These are phyloP conservation scores for Dryococelus australis DNA, from an alignment of 2,888 invertebrate genomes.

Conservation along the genomic window DNA sequence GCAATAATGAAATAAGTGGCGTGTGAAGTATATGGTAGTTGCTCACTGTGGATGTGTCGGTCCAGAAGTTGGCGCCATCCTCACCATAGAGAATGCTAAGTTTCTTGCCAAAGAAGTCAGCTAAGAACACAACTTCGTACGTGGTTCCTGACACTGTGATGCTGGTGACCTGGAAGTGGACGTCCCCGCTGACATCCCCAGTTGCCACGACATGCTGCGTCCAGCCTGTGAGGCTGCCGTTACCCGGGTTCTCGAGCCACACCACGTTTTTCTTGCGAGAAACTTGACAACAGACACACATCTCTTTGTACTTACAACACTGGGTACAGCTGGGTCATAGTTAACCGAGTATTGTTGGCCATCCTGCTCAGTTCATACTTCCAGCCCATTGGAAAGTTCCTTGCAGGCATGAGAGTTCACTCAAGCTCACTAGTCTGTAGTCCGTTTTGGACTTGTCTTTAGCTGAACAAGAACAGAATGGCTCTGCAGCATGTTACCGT, in stretches of 20 bases:
- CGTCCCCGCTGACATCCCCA: conserved; percentile 48
- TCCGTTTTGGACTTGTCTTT: too few species aligned
- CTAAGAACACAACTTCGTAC: conserved; percentile 49
- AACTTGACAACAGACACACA: background rate
- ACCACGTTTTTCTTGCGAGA: conserved; percentile 38
- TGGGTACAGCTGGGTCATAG: too few species aligned
- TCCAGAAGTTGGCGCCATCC: conserved; percentile 36
- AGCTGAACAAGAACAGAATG: too few species aligned
- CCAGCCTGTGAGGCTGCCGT: conserved; percentile 46
- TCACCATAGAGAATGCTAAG: conserved; percentile 49
- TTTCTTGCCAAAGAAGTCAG: conserved; percentile 50
- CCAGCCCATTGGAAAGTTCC: too few species aligned
- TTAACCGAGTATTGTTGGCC: too few species aligned
- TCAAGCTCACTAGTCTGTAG: too few species aligned
- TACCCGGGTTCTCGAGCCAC: conserved; percentile 51
- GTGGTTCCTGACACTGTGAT: conserved; percentile 45
- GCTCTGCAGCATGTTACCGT: too few species aligned
- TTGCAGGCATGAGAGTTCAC: too few species aligned
- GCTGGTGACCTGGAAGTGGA: conserved; percentile 49
- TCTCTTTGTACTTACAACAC: background rate
- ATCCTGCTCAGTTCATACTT: too few species aligned
- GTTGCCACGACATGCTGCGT: conserved; percentile 46
- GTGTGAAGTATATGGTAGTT: background rate
- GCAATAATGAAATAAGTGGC: too few species aligned
- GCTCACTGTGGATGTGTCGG: background rate